Percentiles rank a stretch among this genome's conserved stretches.
Evolutionary conservation across 1,140 invertebrate species (phyloP).

Genomic region (Nixonia krombeini): DNA sequence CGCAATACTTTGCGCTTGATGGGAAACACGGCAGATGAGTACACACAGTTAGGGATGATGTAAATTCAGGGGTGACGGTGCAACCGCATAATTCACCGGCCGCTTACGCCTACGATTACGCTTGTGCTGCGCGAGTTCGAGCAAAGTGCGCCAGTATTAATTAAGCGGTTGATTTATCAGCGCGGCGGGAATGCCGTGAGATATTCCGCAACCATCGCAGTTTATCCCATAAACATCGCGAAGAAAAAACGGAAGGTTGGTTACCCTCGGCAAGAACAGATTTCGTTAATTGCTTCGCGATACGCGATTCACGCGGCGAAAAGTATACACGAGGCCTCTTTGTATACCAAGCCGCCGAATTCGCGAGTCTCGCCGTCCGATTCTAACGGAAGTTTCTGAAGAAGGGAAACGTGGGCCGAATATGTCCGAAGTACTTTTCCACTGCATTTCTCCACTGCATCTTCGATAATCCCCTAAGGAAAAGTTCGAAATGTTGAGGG

Average conservation of each 20-base stretch:
- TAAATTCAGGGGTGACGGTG: too few species aligned
- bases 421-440: constrained; percentile 7
- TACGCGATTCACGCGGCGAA: background rate
- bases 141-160: background rate
- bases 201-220: too few species aligned
- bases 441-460: constrained; percentile 6
- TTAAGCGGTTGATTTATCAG: constrained; percentile 8
- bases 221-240: background rate
- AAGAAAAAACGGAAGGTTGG: background rate
- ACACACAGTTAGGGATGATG: too few species aligned
- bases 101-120: too few species aligned
- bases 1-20: too few species aligned
- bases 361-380: background rate
- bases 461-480: constrained; percentile 2
- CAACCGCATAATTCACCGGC: too few species aligned
- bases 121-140: too few species aligned
- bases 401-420: constrained; percentile 2
- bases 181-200: background rate
- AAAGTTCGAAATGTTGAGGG: constrained; percentile 10
- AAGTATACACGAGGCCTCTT: background rate
- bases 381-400: background rate
- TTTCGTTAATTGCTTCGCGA: background rate
- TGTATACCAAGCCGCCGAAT: background rate
- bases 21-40: too few species aligned
- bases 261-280: background rate